phyloP scores from a whole-genome alignment of 2,113 vertebrate genomes.

The Prionailurus bengalensis region DNA sequence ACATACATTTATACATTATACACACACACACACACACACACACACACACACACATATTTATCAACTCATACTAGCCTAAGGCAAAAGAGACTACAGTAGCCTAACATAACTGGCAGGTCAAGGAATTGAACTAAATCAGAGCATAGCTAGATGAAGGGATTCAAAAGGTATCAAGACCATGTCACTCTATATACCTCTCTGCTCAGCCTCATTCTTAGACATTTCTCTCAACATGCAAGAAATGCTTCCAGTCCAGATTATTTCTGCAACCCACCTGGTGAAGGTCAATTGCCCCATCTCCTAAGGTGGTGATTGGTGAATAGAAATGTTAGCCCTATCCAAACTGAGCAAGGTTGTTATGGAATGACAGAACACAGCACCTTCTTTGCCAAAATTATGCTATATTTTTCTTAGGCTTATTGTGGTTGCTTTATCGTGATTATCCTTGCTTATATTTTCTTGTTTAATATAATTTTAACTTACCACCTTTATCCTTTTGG shows the following conservation, averaged over 20 bases:
- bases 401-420: background rate
- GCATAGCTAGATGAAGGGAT: background rate
- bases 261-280: background rate
- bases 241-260: background rate
- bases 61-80: background rate
- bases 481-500: background rate
- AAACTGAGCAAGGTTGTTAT: background rate
- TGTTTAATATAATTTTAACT: background rate
- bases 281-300: background rate
- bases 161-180: background rate
- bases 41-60: background rate
- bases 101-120: background rate
- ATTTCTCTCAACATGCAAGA: background rate
- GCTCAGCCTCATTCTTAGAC: background rate
- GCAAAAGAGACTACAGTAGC: background rate
- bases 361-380: background rate
- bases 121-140: background rate
- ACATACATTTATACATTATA: background rate
- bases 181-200: background rate
- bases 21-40: background rate
- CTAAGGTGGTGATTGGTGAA: fast-evolving
- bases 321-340: background rate
- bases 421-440: background rate
- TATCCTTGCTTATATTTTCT: background rate
- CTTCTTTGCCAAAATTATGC: background rate